Evolutionary conservation across 2,888 invertebrate genomes (phyloP).

Genomic region (Latrodectus hesperus): DNA sequence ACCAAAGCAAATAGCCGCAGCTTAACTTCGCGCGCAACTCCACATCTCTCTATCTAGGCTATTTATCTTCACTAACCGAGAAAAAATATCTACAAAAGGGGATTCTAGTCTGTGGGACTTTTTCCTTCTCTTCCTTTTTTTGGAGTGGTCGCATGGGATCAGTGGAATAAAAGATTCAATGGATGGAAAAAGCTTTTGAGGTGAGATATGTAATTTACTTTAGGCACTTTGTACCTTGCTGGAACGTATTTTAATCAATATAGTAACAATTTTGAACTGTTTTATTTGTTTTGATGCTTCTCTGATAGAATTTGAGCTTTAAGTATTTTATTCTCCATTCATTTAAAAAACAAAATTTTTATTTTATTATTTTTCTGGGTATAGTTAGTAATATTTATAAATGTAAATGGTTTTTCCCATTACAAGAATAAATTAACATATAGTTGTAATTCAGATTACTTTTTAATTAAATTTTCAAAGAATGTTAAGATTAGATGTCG

Average conservation of each 20-base stretch:
- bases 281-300: too few relatives aligned
- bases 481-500: too few relatives aligned
- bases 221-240: not conserved
- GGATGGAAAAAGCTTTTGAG: not conserved
- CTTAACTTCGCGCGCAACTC: not conserved
- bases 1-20: slow-evolving; percentile 7
- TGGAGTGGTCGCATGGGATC: not conserved
- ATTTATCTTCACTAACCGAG: slow-evolving; percentile 20
- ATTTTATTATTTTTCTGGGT: too few relatives aligned
- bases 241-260: not conserved
- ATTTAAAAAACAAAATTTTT: too few relatives aligned
- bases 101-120: too few relatives aligned
- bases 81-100: not conserved
- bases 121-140: not conserved
- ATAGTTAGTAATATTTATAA: too few relatives aligned
- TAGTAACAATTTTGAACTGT: not conserved
- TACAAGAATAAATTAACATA: too few relatives aligned
- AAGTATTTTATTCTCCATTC: too few relatives aligned
- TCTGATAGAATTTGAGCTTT: too few relatives aligned
- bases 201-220: slow-evolving; percentile 7
- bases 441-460: too few relatives aligned
- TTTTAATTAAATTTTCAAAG: too few relatives aligned
- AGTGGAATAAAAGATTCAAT: slow-evolving; percentile 9
- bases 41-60: slow-evolving; percentile 7
- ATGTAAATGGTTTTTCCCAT: too few relatives aligned